These are phyloP conservation scores for Pogonocichla stellata DNA, from an alignment of 2,113 vertebrate species.

Conservation along the genomic window DNA sequence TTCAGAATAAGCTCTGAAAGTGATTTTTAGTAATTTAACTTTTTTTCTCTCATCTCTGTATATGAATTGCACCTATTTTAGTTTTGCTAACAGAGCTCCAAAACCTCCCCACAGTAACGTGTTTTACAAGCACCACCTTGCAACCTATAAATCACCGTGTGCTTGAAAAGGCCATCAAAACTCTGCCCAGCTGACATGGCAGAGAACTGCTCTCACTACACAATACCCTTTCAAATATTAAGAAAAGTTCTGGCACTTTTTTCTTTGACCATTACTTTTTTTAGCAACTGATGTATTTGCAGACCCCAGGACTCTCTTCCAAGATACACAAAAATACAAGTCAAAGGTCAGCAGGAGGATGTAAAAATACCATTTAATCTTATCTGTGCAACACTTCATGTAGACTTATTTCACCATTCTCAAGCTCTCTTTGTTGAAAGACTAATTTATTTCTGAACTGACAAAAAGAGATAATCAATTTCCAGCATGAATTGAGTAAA, in stretches of 20 bases:
- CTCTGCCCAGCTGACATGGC: background rate
- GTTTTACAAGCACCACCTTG: background rate
- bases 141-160: background rate
- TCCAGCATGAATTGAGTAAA: background rate
- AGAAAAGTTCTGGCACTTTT: conserved; percentile 9
- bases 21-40: background rate
- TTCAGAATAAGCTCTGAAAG: background rate
- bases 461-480: background rate
- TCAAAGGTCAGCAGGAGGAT: conserved; percentile 69
- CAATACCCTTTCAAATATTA: background rate
- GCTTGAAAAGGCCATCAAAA: background rate
- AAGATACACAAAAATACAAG: conserved; percentile 69
- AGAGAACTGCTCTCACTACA: background rate
- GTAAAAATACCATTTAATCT: conserved; percentile 77
- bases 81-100: background rate
- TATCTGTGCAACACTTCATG: conserved; percentile 65
- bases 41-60: background rate
- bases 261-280: conserved; percentile 42
- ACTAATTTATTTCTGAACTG: conserved; percentile 28
- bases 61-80: background rate
- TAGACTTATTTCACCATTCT: conserved; percentile 55
- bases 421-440: conserved; percentile 31
- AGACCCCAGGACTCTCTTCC: conserved; percentile 57
- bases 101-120: background rate
- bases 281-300: conserved; percentile 54